Percentiles rank a stretch among this genome's conserved stretches.
Evolutionary conservation across 1,140 invertebrate species (phyloP).

Genomic region (Oreohelix idahoensis): DNA sequence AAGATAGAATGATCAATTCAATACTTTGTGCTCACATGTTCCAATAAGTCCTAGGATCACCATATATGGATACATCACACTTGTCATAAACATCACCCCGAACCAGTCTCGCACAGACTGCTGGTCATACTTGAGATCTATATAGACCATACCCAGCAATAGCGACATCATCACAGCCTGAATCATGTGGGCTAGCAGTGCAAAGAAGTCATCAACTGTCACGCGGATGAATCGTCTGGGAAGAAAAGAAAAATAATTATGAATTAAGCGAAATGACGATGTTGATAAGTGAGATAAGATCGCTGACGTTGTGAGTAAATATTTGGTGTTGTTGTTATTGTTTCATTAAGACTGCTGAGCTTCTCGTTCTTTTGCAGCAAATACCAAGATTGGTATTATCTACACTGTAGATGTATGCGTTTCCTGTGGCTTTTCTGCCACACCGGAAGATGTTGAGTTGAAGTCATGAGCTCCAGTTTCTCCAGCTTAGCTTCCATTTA

Average conservation of each 20-base stretch:
- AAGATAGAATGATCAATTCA: too few species aligned
- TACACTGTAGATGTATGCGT: too few species aligned
- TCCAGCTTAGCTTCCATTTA: too few species aligned
- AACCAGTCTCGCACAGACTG: conserved; percentile 62
- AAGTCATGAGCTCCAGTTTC: too few species aligned
- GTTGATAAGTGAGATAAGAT: not conserved
- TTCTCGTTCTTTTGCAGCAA: too few species aligned
- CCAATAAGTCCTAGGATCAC: conserved; percentile 63
- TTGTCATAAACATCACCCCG: conserved; percentile 62
- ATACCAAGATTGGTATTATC: too few species aligned
- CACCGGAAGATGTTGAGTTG: too few species aligned
- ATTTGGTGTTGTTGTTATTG: too few species aligned
- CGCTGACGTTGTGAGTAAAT: too few species aligned
- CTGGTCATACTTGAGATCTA: conserved; percentile 56
- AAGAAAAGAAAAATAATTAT: not conserved
- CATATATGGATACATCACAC: conserved; percentile 66
- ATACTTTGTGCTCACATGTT: conserved; percentile 50
- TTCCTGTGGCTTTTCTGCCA: too few species aligned
- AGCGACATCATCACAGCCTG: conserved; percentile 64
- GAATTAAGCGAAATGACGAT: too few species aligned
- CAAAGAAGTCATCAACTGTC: conserved; percentile 59
- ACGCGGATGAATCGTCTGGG: conserved; percentile 59
- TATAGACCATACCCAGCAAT: conserved; percentile 63
- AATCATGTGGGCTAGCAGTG: conserved; percentile 56
- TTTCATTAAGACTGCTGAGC: too few species aligned